Evolutionary conservation across 2,797 vertebrate genomes (phyloP).

Genomic region (Acrossocheilus wenchowensis): DNA sequence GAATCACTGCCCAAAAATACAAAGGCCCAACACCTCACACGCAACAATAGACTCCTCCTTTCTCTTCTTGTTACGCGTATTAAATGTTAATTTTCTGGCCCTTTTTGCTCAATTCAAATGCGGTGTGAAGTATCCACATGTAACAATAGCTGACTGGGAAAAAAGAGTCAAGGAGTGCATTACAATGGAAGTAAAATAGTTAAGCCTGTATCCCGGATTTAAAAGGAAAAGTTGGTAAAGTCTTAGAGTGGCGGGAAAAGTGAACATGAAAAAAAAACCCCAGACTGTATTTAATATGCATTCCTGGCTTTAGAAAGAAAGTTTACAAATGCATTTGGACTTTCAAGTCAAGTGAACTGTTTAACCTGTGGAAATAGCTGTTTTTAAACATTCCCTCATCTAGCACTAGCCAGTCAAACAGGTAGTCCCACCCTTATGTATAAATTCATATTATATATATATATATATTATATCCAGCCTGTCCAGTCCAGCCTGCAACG

Average conservation of each 20-base stretch:
- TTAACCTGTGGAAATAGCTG: no score
- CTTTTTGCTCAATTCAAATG: slow-evolving; percentile 52
- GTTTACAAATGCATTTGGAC: no score
- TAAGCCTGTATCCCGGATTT: slow-evolving; percentile 33
- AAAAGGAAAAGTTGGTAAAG: slow-evolving; percentile 2
- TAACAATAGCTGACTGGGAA: slow-evolving; percentile 38
- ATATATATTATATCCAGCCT: no score
- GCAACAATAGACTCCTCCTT: slow-evolving; percentile 44
- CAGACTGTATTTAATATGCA: neutral
- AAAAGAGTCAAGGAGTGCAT: slow-evolving; percentile 36
- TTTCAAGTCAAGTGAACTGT: no score
- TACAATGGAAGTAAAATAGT: slow-evolving; percentile 30
- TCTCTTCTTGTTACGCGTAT: slow-evolving; percentile 48
- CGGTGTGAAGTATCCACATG: slow-evolving; percentile 51
- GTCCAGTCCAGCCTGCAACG: no score
- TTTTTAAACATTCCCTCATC: no score
- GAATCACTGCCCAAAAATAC: slow-evolving; percentile 72
- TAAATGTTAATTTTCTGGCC: slow-evolving; percentile 58
- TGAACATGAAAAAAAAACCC: neutral
- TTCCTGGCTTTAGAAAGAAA: neutral
- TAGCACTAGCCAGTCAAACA: no score
- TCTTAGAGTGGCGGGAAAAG: neutral
- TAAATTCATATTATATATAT: no score
- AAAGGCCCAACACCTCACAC: slow-evolving; percentile 63
- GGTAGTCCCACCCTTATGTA: no score